Evolutionary conservation across 2,888 invertebrate genomes (phyloP).

Genomic region (Zaprionus bogoriensis): DNA sequence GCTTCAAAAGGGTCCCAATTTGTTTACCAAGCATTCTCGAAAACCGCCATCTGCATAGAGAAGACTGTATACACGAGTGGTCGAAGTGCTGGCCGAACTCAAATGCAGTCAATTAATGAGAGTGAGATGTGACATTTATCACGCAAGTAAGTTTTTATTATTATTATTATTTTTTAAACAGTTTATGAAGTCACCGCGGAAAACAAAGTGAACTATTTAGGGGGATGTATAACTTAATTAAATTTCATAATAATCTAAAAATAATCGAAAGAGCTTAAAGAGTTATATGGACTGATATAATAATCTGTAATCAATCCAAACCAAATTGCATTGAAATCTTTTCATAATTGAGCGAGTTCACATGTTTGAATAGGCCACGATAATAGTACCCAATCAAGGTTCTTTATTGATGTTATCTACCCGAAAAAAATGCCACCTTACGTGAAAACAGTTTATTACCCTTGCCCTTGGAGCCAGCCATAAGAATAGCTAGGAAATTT

Average conservation of each 20-base stretch:
- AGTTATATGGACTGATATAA: too few species aligned
- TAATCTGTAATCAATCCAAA: background rate
- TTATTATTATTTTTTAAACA: too few species aligned
- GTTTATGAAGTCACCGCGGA: too few species aligned
- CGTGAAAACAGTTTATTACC: background rate
- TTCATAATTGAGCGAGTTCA: background rate
- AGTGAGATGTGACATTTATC: background rate
- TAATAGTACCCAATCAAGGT: background rate
- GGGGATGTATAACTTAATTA: too few species aligned
- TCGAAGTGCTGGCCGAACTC: too few species aligned
- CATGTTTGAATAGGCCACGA: background rate
- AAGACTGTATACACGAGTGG: background rate
- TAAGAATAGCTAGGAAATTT: conserved; percentile 15
- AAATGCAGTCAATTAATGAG: background rate
- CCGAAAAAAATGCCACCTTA: background rate
- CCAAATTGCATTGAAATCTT: background rate
- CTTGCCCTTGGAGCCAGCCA: background rate
- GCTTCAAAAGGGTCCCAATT: conserved; percentile 44
- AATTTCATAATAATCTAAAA: too few species aligned
- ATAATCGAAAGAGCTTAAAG: too few species aligned
- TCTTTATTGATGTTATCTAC: background rate
- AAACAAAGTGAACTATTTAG: too few species aligned
- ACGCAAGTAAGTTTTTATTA: too few species aligned
- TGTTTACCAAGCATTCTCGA: conserved; percentile 45
- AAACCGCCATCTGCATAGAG: background rate